These are phyloP conservation scores for Columba janthina DNA, from an alignment of 2,113 vertebrate genomes.

Conservation along the genomic window DNA sequence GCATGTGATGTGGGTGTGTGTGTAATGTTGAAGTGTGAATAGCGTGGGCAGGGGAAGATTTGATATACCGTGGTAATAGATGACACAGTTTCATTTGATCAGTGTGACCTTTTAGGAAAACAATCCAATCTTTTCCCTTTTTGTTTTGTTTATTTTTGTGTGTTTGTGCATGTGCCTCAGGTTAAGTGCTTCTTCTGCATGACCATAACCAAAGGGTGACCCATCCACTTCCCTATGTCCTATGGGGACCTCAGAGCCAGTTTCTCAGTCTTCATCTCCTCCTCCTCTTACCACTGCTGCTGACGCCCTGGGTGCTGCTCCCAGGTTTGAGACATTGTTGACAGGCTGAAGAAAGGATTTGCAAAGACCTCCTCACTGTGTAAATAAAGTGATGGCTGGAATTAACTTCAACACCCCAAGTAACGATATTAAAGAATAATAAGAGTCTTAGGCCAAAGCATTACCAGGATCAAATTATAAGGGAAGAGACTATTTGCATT, in stretches of 20 bases:
- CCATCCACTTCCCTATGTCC: slow-evolving; percentile 64
- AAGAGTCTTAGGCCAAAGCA: slow-evolving; percentile 57
- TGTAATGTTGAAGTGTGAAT: slow-evolving; percentile 62
- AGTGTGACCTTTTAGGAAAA: slow-evolving; percentile 57
- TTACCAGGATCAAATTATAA: slow-evolving; percentile 57
- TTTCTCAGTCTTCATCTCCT: slow-evolving; percentile 66
- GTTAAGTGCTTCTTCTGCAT: slow-evolving; percentile 76
- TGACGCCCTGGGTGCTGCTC: slow-evolving; percentile 49
- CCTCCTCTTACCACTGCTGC: slow-evolving; percentile 61
- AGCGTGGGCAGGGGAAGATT: slow-evolving; percentile 53
- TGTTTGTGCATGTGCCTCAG: slow-evolving; percentile 77
- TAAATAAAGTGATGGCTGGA: slow-evolving; percentile 62
- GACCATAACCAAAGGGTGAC: slow-evolving; percentile 74
- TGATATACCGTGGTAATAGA: slow-evolving; percentile 50
- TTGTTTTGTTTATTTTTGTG: slow-evolving; percentile 72
- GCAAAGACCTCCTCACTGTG: slow-evolving; percentile 63
- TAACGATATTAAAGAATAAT: slow-evolving; percentile 11
- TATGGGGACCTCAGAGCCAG: slow-evolving; percentile 75
- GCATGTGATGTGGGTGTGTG: slow-evolving; percentile 68
- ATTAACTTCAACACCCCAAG: slow-evolving; percentile 44
- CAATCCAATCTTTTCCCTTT: slow-evolving; percentile 62
- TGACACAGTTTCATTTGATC: slow-evolving; percentile 64
- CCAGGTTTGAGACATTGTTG: slow-evolving; percentile 66
- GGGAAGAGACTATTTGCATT: slow-evolving; percentile 67
- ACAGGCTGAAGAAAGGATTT: slow-evolving; percentile 60